These are phyloP conservation scores for Seira ritae DNA, from an alignment of 2,888 invertebrate genomes.

Conservation along the genomic window DNA sequence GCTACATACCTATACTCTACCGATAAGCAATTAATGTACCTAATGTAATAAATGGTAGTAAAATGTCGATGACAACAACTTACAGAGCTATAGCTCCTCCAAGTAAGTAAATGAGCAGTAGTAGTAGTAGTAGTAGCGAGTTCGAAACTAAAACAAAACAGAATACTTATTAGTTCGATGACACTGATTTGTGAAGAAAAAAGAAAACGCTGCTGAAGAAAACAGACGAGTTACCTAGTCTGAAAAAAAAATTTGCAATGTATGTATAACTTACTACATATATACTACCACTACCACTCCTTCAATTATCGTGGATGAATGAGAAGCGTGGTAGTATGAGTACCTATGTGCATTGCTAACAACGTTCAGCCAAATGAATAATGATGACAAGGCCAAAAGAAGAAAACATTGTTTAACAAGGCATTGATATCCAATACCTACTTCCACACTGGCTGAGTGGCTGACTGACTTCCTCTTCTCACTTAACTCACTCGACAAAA, in stretches of 20 bases:
- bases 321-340: neutral
- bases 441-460: too few species aligned
- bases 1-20: neutral
- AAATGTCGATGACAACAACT: slow-evolving; percentile 9
- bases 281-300: slow-evolving; percentile 6
- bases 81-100: neutral
- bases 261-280: too few species aligned
- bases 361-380: slow-evolving; percentile 42
- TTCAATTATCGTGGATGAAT: neutral
- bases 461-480: slow-evolving; percentile 29
- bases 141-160: slow-evolving; percentile 36
- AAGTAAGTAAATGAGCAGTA: neutral
- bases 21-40: slow-evolving; percentile 11
- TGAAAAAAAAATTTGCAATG: neutral
- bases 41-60: neutral
- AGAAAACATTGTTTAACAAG: slow-evolving; percentile 14
- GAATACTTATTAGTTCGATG: slow-evolving; percentile 59
- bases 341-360: neutral
- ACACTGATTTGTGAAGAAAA: slow-evolving; percentile 51
- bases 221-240: slow-evolving; percentile 4
- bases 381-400: slow-evolving; percentile 56
- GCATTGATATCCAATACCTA: slow-evolving; percentile 40
- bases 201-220: neutral
- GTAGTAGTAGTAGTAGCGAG: neutral
- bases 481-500: slow-evolving; percentile 19